A percentile compares a stretch with the other conserved stretches of the same genome.
Evolutionary conservation across 2,113 vertebrate species (phyloP).

Genomic region (Ardeotis arabs): DNA sequence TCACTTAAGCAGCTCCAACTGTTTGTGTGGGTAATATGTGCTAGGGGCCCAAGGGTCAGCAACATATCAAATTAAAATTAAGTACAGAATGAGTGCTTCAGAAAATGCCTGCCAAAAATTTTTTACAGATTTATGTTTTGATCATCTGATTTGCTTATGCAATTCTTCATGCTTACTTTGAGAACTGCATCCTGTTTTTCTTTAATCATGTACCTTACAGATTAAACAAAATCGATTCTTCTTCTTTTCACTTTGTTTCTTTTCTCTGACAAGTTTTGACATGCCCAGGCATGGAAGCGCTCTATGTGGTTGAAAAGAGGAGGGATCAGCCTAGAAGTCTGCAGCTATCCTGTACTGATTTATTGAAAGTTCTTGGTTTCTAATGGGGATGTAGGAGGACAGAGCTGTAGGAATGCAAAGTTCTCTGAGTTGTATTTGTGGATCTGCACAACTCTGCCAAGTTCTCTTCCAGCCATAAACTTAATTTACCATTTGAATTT

Average conservation of each 20-base stretch:
- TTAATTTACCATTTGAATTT: not conserved
- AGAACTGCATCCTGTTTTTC: not conserved
- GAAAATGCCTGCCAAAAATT: not conserved
- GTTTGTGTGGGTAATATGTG: not conserved
- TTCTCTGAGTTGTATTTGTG: not conserved
- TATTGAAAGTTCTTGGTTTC: not conserved
- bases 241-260: not conserved
- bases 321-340: not conserved
- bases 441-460: not conserved
- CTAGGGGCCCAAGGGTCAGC: not conserved
- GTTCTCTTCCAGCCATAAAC: not conserved
- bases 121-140: not conserved
- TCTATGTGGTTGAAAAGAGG: not conserved
- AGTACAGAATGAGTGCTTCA: not conserved
- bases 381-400: not conserved
- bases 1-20: rapidly evolving
- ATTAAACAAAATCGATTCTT: not conserved
- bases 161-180: not conserved
- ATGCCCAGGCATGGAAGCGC: not conserved
- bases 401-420: not conserved
- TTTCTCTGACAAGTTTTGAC: not conserved
- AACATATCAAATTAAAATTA: not conserved
- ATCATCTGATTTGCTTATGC: not conserved
- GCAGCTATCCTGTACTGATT: not conserved
- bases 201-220: not conserved